phyloP scores from a whole-genome alignment of 2,888 invertebrate species.

The Timema cristinae region DNA sequence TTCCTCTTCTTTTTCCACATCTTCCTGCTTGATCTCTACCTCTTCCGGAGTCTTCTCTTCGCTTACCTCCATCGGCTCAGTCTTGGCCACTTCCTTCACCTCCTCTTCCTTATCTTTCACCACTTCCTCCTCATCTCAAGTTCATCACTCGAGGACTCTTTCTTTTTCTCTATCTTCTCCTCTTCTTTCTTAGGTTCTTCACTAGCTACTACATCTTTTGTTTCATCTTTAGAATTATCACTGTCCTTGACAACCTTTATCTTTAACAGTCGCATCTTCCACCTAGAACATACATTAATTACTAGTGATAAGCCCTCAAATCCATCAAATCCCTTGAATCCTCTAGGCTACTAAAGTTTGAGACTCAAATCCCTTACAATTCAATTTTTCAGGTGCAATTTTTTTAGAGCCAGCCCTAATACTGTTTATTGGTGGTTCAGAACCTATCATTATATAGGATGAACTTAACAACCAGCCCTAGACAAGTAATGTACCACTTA shows the following conservation, averaged over 20 bases:
- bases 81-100: slow-evolving; percentile 33
- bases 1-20: slow-evolving; percentile 36
- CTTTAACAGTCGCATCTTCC: slow-evolving; percentile 42
- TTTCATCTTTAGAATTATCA: slow-evolving; percentile 27
- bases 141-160: slow-evolving; percentile 28
- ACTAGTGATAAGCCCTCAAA: no score
- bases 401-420: no score
- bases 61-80: slow-evolving; percentile 17
- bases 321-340: no score
- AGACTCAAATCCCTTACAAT: no score
- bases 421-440: not conserved
- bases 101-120: slow-evolving; percentile 39
- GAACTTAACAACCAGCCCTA: no score
- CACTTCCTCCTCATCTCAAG: slow-evolving; percentile 31
- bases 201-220: slow-evolving; percentile 28
- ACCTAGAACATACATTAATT: slow-evolving; percentile 29
- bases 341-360: no score
- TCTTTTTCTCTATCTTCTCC: slow-evolving; percentile 32
- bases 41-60: not conserved
- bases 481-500: not conserved
- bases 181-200: slow-evolving; percentile 31
- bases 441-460: no score
- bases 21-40: not conserved
- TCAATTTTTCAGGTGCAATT: no score
- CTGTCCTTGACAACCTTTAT: slow-evolving; percentile 22